Base-by-base conservation (phyloP, 2,113 vertebrate species). In the Chamaea fasciata region DNA sequence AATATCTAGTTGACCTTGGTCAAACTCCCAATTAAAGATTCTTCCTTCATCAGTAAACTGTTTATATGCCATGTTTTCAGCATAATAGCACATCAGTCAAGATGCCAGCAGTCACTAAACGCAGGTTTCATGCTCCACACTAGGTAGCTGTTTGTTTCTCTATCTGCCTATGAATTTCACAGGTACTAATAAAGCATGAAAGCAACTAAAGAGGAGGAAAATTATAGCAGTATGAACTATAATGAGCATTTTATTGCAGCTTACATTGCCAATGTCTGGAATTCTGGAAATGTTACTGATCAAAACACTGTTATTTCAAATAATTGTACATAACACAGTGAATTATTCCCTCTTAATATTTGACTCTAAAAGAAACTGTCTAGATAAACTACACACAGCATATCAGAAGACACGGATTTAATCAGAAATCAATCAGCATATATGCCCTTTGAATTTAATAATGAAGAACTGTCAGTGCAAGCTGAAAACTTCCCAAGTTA, bases 391-490 rank as follows among this genome's bases (percentile, higher is more conserved):
- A 96, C 19, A 35, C 23, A 8, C 56, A 93, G 65, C 11, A 16
- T 67, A 94, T 28, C 44, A 63, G 26, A 93, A 71, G 60, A 56
- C 74, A 88, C 23, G 7, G 52, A 79, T 89, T 95, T 96, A 95
- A 92, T 90, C 53, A 90, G 37, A 63, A 95, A 85, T 89, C 82
- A 91, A 88, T 83, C 92, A 90, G 56, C 27, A 46, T 37, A 87
- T 57, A 93, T 68, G 60, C 35, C 52, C 68, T 93, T 95, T 73
- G 88, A 94, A 93, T 89, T 95, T 90, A 94, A 65, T 89, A 88
- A 85, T 68, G 68, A 93, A 56, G 46, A 96, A 79, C 27, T 80
- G 41, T 56, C 89, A 88, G 26, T n/a, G 20, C 41, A 92, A 44
- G 64, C 68, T 92, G 62, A 83, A 69, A 79, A 90, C 65, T 69